Evolutionary conservation across 2,797 vertebrate species (phyloP).

Genomic region (Artibeus lituratus): DNA sequence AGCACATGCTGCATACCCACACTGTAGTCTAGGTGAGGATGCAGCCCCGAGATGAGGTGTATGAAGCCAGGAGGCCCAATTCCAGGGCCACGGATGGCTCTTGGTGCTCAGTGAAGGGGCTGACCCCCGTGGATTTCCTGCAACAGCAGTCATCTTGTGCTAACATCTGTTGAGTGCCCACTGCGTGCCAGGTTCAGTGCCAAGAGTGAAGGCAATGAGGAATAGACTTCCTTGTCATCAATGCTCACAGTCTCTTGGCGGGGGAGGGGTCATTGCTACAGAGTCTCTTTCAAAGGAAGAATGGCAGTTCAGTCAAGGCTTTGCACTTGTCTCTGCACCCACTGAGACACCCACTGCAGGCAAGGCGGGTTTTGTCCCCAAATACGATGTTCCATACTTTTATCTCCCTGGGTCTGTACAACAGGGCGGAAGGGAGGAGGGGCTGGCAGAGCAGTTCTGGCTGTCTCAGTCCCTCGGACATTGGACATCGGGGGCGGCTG

Average conservation of each 20-base stretch:
- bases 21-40: not conserved
- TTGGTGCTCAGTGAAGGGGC: not conserved
- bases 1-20: fast-evolving
- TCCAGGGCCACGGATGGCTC: not conserved
- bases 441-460: not conserved
- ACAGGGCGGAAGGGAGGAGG: not conserved
- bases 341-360: not conserved
- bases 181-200: not conserved
- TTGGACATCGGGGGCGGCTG: not conserved
- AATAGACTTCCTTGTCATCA: not conserved
- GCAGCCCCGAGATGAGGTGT: not conserved
- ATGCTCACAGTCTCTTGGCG: not conserved
- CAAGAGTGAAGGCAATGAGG: not conserved
- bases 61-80: not conserved
- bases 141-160: not conserved
- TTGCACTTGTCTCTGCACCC: not conserved
- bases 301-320: not conserved
- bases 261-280: not conserved
- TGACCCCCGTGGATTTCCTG: not conserved
- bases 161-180: not conserved
- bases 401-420: not conserved
- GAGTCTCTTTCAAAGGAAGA: not conserved
- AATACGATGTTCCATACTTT: not conserved
- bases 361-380: not conserved
- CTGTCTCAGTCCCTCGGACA: not conserved